A percentile compares a stretch with the other conserved stretches of the same genome.
Conservation (phyloP, 2,113 vertebrate species). For the Elgaria multicarinata region DNA sequence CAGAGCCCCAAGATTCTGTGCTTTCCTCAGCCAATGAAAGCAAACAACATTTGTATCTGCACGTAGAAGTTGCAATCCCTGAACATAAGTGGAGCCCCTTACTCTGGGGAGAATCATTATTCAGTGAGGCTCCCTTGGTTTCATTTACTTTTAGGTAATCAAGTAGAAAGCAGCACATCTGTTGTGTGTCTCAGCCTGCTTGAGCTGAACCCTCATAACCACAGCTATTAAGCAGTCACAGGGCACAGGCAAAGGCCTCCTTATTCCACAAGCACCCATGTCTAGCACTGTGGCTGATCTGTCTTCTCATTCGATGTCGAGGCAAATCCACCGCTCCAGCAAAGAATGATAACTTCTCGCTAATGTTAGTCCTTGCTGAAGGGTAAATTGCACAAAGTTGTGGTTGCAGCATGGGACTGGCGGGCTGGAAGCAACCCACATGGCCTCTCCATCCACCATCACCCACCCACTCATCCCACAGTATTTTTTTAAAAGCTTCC, state of each 20-base stretch:
- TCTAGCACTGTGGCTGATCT: background rate
- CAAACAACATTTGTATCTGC: background rate
- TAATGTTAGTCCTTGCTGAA: background rate
- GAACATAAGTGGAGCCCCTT: background rate
- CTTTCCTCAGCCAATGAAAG: rapidly evolving
- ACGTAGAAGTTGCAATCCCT: background rate
- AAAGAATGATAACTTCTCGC: background rate
- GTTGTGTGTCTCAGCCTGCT: background rate
- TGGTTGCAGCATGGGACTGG: background rate
- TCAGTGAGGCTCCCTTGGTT: conserved; percentile 16
- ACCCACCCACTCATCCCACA: too few species aligned
- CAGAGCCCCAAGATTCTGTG: background rate
- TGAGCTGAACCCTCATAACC: background rate
- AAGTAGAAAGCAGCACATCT: conserved; percentile 18
- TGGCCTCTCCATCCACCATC: background rate
- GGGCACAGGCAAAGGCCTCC: background rate
- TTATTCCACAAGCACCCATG: background rate
- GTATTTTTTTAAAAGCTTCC: too few species aligned
- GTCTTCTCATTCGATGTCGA: background rate
- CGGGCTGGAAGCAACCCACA: background rate
- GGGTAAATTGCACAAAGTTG: background rate
- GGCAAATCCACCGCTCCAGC: background rate
- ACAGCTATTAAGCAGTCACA: background rate
- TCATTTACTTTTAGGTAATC: conserved; percentile 46
- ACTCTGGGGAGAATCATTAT: conserved; percentile 2